Conservation (phyloP, 2,888 invertebrate genomes). For the Tetragonisca angustula region DNA sequence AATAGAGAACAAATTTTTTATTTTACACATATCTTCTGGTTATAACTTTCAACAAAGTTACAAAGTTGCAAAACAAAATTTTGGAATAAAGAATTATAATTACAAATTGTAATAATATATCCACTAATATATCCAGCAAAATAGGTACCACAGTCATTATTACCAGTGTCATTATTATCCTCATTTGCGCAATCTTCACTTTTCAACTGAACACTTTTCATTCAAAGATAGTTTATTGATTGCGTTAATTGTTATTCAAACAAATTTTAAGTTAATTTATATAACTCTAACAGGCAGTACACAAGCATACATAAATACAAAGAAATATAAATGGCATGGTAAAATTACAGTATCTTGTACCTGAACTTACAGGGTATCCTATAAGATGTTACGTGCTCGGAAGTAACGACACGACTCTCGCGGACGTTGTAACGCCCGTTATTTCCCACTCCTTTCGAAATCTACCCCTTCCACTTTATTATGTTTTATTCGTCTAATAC, state of each 20-base stretch:
- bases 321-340: constrained; percentile 38
- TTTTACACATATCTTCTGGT: neutral
- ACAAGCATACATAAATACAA: constrained; percentile 47
- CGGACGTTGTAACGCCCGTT: constrained; percentile 75
- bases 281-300: neutral
- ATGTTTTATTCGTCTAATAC: constrained; percentile 63
- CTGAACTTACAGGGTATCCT: constrained; percentile 75
- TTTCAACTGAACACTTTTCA: neutral
- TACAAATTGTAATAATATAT: neutral
- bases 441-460: constrained; percentile 73
- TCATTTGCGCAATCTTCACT: neutral
- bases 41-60: neutral
- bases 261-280: neutral
- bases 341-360: constrained; percentile 69
- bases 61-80: neutral
- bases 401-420: constrained; percentile 82
- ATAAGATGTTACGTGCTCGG: constrained; percentile 81
- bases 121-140: neutral
- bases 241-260: neutral
- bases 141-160: neutral
- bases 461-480: constrained; percentile 65
- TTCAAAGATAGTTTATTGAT: neutral
- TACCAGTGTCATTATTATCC: neutral
- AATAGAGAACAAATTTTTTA: neutral
- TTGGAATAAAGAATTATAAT: neutral